These are phyloP conservation scores for Apamea crenata DNA, from an alignment of 2,888 invertebrate species.

Conservation along the genomic window DNA sequence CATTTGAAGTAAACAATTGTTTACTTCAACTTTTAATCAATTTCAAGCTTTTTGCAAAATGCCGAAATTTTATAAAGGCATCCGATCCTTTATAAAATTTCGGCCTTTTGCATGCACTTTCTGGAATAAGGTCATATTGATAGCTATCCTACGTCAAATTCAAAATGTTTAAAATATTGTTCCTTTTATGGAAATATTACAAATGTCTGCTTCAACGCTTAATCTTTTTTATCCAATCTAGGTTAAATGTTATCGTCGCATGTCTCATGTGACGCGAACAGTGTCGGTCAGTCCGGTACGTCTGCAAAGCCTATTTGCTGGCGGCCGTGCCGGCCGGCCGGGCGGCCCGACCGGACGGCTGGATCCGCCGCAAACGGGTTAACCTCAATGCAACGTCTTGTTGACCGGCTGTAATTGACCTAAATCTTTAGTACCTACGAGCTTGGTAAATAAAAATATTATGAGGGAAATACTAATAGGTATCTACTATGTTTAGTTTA, in stretches of 20 bases:
- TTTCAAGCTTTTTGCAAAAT: not conserved
- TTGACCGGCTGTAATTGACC: slow-evolving; percentile 63
- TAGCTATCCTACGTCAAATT: not conserved
- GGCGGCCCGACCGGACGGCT: slow-evolving; percentile 35
- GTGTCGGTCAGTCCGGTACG: slow-evolving; percentile 80
- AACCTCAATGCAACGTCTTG: slow-evolving; percentile 67
- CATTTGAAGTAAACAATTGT: too few relatives aligned
- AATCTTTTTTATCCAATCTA: slow-evolving; percentile 46
- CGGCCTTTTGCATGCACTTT: not conserved
- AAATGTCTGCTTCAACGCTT: not conserved
- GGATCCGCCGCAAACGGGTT: slow-evolving; percentile 60
- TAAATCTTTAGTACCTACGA: slow-evolving; percentile 50
- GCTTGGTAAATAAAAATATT: slow-evolving; percentile 26
- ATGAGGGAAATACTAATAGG: not conserved
- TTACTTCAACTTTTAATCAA: too few relatives aligned
- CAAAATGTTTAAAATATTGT: not conserved
- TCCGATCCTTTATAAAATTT: not conserved
- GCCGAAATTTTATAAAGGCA: not conserved
- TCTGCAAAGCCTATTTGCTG: slow-evolving; percentile 70
- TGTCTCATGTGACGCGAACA: slow-evolving; percentile 72
- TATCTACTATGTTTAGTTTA: not conserved
- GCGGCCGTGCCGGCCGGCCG: slow-evolving; percentile 31
- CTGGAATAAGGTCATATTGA: not conserved
- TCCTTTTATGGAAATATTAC: not conserved
- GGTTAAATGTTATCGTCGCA: slow-evolving; percentile 59